These are phyloP conservation scores for Melangyna quadrimaculata DNA, from an alignment of 2,888 invertebrate species.

Conservation along the genomic window DNA sequence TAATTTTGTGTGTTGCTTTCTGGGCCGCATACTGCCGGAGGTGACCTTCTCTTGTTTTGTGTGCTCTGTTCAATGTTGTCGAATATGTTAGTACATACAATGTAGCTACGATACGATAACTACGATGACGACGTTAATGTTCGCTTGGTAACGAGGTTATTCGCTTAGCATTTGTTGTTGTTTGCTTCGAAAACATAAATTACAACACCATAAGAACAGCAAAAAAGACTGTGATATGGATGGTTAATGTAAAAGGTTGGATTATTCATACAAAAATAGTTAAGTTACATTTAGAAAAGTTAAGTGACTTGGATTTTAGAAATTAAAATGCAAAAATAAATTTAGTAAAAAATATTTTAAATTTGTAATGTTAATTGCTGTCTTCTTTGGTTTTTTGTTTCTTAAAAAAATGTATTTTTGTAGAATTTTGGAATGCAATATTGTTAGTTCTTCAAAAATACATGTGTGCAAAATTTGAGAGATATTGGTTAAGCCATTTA, in stretches of 20 bases:
- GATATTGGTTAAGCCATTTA: too few species aligned
- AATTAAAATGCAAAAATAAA: not conserved
- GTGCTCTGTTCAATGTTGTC: not conserved
- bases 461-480: too few species aligned
- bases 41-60: constrained; percentile 57
- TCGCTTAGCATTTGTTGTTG: constrained; percentile 3
- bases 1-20: not conserved
- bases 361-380: too few species aligned
- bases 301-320: not conserved
- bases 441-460: too few species aligned
- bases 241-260: not conserved
- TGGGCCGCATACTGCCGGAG: constrained; percentile 35
- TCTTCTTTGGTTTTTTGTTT: too few species aligned
- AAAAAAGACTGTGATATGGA: not conserved
- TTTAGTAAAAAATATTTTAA: too few species aligned
- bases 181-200: not conserved
- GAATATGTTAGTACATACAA: not conserved
- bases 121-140: constrained; percentile 39
- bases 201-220: not conserved
- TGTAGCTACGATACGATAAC: not conserved
- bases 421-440: too few species aligned
- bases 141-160: constrained; percentile 50
- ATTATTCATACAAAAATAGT: not conserved
- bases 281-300: not conserved
- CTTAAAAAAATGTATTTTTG: too few species aligned